phyloP scores from a whole-genome alignment of 2,888 invertebrate species.

The Itoplectis maculator region DNA sequence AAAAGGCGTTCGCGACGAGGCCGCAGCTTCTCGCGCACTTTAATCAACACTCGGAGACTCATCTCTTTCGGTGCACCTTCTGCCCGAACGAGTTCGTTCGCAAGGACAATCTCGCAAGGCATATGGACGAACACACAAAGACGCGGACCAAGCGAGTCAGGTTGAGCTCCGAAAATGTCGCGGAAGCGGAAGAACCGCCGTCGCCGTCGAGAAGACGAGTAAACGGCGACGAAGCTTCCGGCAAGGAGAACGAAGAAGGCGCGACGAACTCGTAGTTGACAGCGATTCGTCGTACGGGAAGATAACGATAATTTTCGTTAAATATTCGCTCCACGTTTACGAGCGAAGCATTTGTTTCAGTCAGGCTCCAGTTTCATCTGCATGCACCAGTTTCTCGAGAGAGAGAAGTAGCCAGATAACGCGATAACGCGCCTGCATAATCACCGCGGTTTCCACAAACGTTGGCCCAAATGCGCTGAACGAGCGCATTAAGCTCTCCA shows the following conservation, averaged over 20 bases:
- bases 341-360: too few relatives aligned
- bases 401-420: not conserved
- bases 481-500: not conserved
- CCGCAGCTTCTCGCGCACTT: slow-evolving; percentile 50
- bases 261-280: not conserved
- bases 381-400: not conserved
- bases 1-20: slow-evolving; percentile 38
- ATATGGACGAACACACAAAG: slow-evolving; percentile 39
- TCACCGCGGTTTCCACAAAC: not conserved
- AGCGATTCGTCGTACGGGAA: too few relatives aligned
- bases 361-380: too few relatives aligned
- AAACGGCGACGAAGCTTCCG: not conserved
- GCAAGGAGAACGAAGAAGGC: not conserved
- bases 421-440: slow-evolving; percentile 8
- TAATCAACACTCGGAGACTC: slow-evolving; percentile 52
- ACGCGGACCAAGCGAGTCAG: slow-evolving; percentile 28
- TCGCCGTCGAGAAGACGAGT: not conserved
- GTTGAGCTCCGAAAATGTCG: too few relatives aligned
- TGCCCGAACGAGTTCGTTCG: slow-evolving; percentile 53
- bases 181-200: too few relatives aligned
- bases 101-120: slow-evolving; percentile 45
- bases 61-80: slow-evolving; percentile 55
- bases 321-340: too few relatives aligned
- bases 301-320: too few relatives aligned
- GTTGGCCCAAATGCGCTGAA: slow-evolving; percentile 6